These are phyloP conservation scores for Halcyon leucocephala DNA, from an alignment of 2,797 vertebrate genomes.

Conservation along the genomic window DNA sequence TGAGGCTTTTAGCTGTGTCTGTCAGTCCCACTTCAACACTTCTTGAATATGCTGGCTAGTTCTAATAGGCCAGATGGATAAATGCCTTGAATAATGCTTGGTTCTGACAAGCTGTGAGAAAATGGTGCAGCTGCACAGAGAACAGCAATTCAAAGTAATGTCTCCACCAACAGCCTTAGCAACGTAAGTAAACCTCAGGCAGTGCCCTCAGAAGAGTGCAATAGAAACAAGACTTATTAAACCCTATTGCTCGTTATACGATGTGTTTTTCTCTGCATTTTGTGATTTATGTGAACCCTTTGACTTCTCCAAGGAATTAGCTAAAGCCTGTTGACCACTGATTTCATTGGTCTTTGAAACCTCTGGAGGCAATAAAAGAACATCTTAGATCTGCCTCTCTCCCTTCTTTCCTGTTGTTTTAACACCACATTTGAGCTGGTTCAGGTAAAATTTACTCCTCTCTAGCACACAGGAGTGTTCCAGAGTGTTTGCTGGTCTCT, in stretches of 20 bases:
- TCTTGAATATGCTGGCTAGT: not conserved
- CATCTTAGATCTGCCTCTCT: not conserved
- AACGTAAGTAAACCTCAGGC: not conserved
- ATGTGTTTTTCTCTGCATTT: not conserved
- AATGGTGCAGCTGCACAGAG: constrained; percentile 1
- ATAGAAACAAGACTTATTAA: not conserved
- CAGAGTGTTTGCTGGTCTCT: not conserved
- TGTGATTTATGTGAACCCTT: not conserved
- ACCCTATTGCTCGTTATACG: not conserved
- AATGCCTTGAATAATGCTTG: not conserved
- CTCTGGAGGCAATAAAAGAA: not conserved
- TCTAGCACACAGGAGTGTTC: not conserved
- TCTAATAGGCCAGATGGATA: not conserved
- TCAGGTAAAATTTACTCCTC: not conserved
- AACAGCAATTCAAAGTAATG: not conserved
- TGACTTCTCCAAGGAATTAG: not conserved
- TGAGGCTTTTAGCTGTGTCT: constrained; percentile 23
- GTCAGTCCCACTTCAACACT: not conserved
- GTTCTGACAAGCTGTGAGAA: constrained; percentile 3
- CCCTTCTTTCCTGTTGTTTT: not conserved
- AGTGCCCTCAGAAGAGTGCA: not conserved
- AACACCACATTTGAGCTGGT: not conserved
- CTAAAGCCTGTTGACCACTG: not conserved
- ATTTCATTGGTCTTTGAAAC: not conserved
- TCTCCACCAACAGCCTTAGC: not conserved